A percentile compares a stretch with the other conserved stretches of the same genome.
Evolutionary conservation across 2,888 invertebrate genomes (phyloP).

Genomic region (Oscheius sp.): DNA sequence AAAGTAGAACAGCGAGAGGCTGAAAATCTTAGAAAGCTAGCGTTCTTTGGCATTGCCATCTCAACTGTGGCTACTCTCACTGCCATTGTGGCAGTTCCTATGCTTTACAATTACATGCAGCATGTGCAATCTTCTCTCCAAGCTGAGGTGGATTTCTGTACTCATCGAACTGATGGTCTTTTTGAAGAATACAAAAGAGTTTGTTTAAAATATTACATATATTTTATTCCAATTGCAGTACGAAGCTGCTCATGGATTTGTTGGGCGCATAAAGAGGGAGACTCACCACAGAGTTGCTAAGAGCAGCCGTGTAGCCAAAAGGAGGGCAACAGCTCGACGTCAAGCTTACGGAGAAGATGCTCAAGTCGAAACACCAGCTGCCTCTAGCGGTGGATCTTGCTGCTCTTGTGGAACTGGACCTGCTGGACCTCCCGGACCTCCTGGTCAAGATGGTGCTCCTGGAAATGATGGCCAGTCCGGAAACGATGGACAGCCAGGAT

Average conservation of each 20-base stretch:
- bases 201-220: background rate
- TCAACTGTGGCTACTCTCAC: constrained; percentile 58
- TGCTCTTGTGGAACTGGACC: constrained; percentile 59
- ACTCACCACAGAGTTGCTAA: background rate
- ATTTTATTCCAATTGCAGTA: background rate
- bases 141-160: constrained; percentile 55
- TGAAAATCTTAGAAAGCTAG: constrained; percentile 46
- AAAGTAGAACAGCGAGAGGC: constrained; percentile 45
- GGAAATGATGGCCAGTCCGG: constrained; percentile 51
- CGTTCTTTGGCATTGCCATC: constrained; percentile 55
- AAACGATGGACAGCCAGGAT: constrained; percentile 46
- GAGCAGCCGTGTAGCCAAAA: background rate
- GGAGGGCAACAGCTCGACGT: too few species aligned
- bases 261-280: background rate
- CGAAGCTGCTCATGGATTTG: background rate
- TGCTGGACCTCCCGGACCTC: constrained; percentile 57
- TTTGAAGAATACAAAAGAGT: constrained; percentile 49
- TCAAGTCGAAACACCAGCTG: background rate
- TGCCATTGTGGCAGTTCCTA: constrained; percentile 56
- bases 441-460: constrained; percentile 57
- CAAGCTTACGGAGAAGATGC: background rate
- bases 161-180: constrained; percentile 49
- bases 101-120: constrained; percentile 63
- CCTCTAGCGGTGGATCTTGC: constrained; percentile 38
- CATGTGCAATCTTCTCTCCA: constrained; percentile 57